Evolutionary conservation across 2,113 vertebrate species (phyloP), one percentile per base, ranked within the genome.

Genomic region (Etheostoma cragini): DNA sequence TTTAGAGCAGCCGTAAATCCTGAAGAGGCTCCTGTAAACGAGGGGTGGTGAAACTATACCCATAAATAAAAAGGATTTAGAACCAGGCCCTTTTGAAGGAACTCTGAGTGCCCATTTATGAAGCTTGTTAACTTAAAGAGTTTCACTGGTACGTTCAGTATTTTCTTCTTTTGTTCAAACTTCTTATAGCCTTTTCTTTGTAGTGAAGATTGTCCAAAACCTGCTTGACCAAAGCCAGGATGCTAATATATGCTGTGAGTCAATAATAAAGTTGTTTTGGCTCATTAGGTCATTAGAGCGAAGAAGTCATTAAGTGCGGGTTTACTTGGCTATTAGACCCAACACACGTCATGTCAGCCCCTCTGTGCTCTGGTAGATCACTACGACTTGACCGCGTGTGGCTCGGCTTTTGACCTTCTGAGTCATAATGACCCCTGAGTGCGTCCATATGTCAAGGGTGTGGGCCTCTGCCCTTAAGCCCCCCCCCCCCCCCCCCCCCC

Each of bases 1-100:
- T 94, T 94, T 94, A 91, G 87, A 84, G 93, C 90, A 92, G 93
- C 90, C 70, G 82, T 87, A 89, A 91, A 94, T 93, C 86, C 88
- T 84, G 86, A 78, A 88, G 89, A 90, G 92, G 87, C 52, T 89
- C 89, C 90, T 89, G 77, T 93, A 91, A 94, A 91, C 68, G 82
- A 76, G 72, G 60, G 78, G 81, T 73, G 86, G 64, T 92, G 87
- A 90, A 78, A 86, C 82, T 21, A 86, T 79, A 77, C 68, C 87
- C 90, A 93, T 90, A 93, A 92, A 93, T 92, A 92, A 83, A 86
- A 77, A 89, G 84, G 79, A 88, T 93, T 93, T 84, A 90, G 57
- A 81, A 84, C 60, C 84, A 81, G 65, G 22, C 78, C 74, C 80
- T 82, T 83, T 90, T 77, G 82, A 89, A 89, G 78, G 76, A 80